Conservation (phyloP, 2,888 invertebrate species). For the Sycophila texana region DNA sequence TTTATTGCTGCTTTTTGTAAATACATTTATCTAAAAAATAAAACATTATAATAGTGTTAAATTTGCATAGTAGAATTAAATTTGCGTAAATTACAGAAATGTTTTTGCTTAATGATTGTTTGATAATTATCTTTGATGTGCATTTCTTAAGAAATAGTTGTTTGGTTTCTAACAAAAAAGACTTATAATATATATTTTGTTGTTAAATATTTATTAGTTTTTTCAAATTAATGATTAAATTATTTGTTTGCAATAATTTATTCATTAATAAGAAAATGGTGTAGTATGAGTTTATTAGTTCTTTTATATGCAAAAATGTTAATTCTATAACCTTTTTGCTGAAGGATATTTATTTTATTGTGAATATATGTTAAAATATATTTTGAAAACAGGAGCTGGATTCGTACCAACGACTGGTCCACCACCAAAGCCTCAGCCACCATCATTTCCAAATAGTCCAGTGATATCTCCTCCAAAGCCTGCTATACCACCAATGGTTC, state of each 20-base stretch:
- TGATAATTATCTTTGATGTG: slow-evolving; percentile 28
- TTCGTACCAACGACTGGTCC: slow-evolving; percentile 67
- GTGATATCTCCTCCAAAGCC: slow-evolving; percentile 61
- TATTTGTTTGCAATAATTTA: slow-evolving; percentile 7
- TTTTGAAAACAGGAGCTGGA: slow-evolving; percentile 65
- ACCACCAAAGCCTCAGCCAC: slow-evolving; percentile 75
- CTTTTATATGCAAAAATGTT: slow-evolving; percentile 5
- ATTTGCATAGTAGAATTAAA: neutral
- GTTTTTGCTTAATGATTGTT: slow-evolving; percentile 31
- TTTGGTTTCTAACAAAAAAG: neutral
- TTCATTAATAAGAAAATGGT: neutral
- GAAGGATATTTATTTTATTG: slow-evolving; percentile 10
- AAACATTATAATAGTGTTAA: slow-evolving; percentile 27
- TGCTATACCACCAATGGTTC: slow-evolving; percentile 58
- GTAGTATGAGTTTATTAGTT: slow-evolving; percentile 17
- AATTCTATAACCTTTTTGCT: slow-evolving; percentile 21
- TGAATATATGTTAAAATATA: neutral
- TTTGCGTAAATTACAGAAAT: slow-evolving; percentile 16
- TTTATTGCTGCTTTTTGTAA: slow-evolving; percentile 24
- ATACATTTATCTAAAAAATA: slow-evolving; percentile 10
- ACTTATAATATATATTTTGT: slow-evolving; percentile 1
- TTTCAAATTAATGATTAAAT: neutral
- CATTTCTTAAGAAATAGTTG: slow-evolving; percentile 15
- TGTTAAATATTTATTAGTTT: neutral
- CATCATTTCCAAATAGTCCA: slow-evolving; percentile 76